Conservation (phyloP, 1,140 invertebrate species). For the Meloidogyne floridensis region DNA sequence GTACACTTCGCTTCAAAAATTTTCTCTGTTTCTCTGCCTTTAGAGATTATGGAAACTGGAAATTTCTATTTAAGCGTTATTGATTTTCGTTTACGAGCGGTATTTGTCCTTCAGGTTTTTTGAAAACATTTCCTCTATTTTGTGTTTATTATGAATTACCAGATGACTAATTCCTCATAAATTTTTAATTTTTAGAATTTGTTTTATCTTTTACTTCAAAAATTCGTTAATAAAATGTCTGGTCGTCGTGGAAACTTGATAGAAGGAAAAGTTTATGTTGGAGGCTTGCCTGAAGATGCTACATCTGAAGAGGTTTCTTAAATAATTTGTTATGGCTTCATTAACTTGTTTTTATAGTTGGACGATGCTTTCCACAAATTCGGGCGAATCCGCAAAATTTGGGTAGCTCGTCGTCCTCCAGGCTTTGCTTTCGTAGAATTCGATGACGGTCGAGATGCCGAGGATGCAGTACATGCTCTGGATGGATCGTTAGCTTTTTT, state of each 20-base stretch:
- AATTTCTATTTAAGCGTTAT: no score
- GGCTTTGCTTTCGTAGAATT: slow-evolving; percentile 96
- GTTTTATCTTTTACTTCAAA: no score
- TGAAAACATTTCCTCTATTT: no score
- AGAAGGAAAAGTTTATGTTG: slow-evolving; percentile 94
- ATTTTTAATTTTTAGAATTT: no score
- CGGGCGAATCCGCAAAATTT: slow-evolving; percentile 87
- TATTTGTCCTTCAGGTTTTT: no score
- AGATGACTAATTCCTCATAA: no score
- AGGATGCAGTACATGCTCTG: slow-evolving; percentile 86
- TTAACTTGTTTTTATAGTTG: slow-evolving; percentile 68
- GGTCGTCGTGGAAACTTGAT: slow-evolving; percentile 51
- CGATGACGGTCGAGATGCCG: slow-evolving; percentile 88
- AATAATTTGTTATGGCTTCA: background rate
- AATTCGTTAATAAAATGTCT: background rate
- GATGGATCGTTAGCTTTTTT: slow-evolving; percentile 73
- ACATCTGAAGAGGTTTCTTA: slow-evolving; percentile 54
- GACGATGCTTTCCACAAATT: slow-evolving; percentile 93
- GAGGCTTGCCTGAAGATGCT: slow-evolving; percentile 75
- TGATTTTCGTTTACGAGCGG: no score
- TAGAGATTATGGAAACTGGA: no score
- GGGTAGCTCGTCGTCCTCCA: slow-evolving; percentile 88
- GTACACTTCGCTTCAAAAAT: no score
- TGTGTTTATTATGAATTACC: no score
- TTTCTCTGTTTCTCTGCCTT: no score